Evolutionary conservation across 2,888 invertebrate species (phyloP).

Genomic region (Colostygia pectinataria): DNA sequence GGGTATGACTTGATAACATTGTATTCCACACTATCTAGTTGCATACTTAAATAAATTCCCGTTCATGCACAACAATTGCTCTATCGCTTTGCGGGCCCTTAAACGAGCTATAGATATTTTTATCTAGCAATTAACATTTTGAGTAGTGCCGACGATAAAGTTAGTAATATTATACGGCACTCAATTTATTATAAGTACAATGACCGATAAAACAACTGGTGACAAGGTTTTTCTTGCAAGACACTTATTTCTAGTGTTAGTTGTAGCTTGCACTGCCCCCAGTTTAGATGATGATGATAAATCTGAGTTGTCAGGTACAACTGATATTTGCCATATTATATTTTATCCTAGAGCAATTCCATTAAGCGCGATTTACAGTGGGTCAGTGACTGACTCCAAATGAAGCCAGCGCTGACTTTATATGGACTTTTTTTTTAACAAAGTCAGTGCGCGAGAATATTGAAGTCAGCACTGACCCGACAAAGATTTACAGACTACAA

Average conservation of each 20-base stretch:
- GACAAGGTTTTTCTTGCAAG: conserved; percentile 14
- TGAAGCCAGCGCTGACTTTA: too few species aligned
- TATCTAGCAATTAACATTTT: conserved; percentile 42
- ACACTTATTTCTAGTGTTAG: not conserved
- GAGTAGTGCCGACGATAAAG: conserved; percentile 36
- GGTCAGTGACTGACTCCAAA: too few species aligned
- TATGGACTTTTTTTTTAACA: too few species aligned
- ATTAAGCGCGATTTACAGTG: too few species aligned
- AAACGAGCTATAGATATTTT: conserved; percentile 51
- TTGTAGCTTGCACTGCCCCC: too few species aligned
- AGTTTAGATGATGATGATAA: too few species aligned
- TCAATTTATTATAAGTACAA: conserved; percentile 47
- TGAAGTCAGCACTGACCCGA: too few species aligned
- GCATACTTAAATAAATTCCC: conserved; percentile 23
- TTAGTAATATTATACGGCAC: conserved; percentile 43
- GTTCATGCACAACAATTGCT: conserved; percentile 24
- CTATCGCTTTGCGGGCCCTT: conserved; percentile 45
- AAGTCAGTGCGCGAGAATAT: too few species aligned
- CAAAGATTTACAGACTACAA: too few species aligned
- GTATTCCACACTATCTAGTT: conserved; percentile 33
- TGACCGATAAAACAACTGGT: conserved; percentile 51
- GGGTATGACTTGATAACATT: conserved; percentile 48
- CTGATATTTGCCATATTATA: too few species aligned
- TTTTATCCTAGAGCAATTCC: too few species aligned
- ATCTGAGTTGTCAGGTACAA: too few species aligned